A percentile compares a stretch with the other conserved stretches of the same genome.
These are phyloP conservation scores for Holotrichia oblita DNA, from an alignment of 1,140 invertebrate genomes.

Conservation along the genomic window DNA sequence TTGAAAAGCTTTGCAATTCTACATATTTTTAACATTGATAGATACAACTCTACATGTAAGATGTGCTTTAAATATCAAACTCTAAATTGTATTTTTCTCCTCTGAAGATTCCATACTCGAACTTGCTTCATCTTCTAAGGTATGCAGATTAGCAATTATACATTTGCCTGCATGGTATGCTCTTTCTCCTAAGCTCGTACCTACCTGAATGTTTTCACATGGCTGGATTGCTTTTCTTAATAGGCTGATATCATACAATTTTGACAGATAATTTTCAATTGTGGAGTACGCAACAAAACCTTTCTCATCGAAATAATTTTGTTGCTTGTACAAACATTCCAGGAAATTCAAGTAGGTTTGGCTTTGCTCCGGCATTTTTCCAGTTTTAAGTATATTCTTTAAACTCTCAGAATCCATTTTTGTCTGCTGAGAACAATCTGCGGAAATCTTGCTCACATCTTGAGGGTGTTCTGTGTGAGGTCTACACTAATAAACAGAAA, in stretches of 20 bases:
- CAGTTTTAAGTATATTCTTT: neutral
- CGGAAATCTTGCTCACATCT: neutral
- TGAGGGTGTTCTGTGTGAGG: neutral
- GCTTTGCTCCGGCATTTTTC: neutral
- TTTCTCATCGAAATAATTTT: constrained; percentile 3
- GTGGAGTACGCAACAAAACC: neutral
- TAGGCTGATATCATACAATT: too few relatives aligned
- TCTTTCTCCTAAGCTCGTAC: neutral
- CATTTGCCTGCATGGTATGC: constrained; percentile 22
- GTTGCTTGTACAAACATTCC: constrained; percentile 30
- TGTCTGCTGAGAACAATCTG: neutral
- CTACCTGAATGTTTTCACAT: constrained; percentile 1
- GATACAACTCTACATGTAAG: neutral
- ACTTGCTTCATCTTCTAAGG: neutral
- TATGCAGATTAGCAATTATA: neutral
- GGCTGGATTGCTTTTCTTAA: neutral
- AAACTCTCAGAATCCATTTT: neutral
- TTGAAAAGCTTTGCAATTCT: too few relatives aligned
- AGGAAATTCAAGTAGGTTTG: constrained; percentile 7
- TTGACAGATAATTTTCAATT: constrained; percentile 16
- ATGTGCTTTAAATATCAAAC: neutral
- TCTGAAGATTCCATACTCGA: neutral
- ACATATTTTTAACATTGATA: too few relatives aligned
- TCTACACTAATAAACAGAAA: neutral
- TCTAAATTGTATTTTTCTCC: neutral